These are phyloP conservation scores for Hydrozoanthus gracilis DNA, from an alignment of 92 coral and sea anemone genomes.

Conservation along the genomic window DNA sequence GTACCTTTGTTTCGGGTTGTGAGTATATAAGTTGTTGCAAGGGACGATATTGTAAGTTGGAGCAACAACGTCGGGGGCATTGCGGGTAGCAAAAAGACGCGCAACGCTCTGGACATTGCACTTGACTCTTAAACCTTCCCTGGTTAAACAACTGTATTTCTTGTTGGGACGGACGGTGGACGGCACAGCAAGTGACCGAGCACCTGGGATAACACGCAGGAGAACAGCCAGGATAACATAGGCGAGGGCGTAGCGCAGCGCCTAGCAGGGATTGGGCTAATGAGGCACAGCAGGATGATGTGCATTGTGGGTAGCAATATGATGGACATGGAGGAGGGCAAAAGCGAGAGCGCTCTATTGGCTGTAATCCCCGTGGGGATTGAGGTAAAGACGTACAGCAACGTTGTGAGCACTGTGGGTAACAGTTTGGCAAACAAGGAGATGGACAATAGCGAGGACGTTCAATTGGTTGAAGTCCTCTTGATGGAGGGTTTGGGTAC, in stretches of 20 bases:
- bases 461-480: conserved; percentile 18
- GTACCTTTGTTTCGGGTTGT: not conserved
- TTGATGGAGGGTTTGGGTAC: not conserved
- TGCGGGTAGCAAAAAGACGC: conserved; percentile 34
- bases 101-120: conserved; percentile 20
- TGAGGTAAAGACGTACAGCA: not conserved
- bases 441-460: not conserved
- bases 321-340: conserved; percentile 12
- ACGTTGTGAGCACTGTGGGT: not conserved
- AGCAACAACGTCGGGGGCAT: conserved; percentile 26
- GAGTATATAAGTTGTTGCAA: not conserved
- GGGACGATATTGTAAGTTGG: not conserved
- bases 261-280: not conserved
- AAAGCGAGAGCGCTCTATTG: not conserved
- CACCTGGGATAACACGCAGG: not conserved
- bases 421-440: not conserved
- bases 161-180: not conserved
- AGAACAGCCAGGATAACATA: not conserved
- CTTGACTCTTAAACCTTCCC: not conserved
- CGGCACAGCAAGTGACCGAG: not conserved
- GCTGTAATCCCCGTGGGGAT: conserved; percentile 5
- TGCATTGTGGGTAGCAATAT: conserved; percentile 7
- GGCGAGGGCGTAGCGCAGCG: not conserved
- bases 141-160: not conserved
- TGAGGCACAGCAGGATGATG: not conserved